Base-by-base conservation (phyloP, 2,797 vertebrate species). In the Rhynchotus rufescens region DNA sequence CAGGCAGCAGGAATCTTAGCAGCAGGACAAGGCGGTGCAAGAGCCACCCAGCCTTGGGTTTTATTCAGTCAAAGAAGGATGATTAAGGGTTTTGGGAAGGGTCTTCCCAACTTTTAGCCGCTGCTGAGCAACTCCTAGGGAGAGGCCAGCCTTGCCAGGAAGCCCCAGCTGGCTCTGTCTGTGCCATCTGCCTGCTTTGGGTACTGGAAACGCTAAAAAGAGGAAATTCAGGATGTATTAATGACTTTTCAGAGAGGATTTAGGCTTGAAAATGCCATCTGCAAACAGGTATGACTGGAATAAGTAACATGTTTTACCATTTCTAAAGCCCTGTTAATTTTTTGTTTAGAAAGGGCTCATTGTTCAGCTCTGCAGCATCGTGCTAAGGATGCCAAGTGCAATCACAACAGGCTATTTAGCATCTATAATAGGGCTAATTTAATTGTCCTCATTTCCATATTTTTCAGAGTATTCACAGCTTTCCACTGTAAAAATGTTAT, bases 1-100 rank as follows among this genome's bases (percentile, higher is more conserved):
- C 80, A 93, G 90, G 86, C 95, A 94, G 87, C 94, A 69, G 80
- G 89, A 87, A 83, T 79, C 62, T 75, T 61, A 79, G 71, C 69
- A 92, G 57, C 66, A 64, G 87, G 90, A 52, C 80, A 80, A 87
- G 26, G 84, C 3, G 0, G 25, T 79, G 79, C 59, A 73, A 91
- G 73, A 88, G 83, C 64, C 1, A 0, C 36, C 45, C 3, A 0
- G 19, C 47, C 77, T 42, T 42, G 22, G 47, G 11, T 49, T 15
- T 69, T 21, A 32, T 51, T 30, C 21, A 26, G 30, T 32, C 25
- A n/a, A n/a, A 19, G 38, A 6, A 40, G 17, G 12, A 5, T 38
- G 30, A 32, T 80, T 23, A n/a, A 82, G 14, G 9, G 3, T 14
- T 92, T 89, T 88, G 7, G 16, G 9, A 40, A 40, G 17, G 26